Evolutionary conservation across 2,888 invertebrate species (phyloP).

Genomic region (Sinelater perroti): DNA sequence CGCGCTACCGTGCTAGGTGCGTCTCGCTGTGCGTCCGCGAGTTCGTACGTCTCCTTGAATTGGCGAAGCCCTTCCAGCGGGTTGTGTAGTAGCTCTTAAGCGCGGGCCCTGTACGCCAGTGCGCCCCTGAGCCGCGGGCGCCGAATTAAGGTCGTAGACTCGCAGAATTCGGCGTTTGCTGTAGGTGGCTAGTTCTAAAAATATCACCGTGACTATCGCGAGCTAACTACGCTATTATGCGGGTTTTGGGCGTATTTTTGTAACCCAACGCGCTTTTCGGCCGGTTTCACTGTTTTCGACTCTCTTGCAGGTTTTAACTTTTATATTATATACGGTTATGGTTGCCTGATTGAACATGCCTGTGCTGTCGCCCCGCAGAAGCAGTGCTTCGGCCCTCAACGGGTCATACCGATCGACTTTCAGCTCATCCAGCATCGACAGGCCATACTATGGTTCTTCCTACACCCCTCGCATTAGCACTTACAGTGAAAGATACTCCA

Average conservation of each 20-base stretch:
- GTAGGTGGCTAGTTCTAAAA: conserved; percentile 43
- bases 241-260: conserved; percentile 27
- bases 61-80: no score
- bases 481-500: conserved; percentile 65
- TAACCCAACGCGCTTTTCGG: no score
- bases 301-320: not conserved
- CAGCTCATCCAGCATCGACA: conserved; percentile 63
- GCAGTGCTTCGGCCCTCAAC: conserved; percentile 57
- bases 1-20: not conserved
- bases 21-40: not conserved
- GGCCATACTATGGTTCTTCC: conserved; percentile 65
- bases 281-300: no score
- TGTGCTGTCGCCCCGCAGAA: conserved; percentile 67
- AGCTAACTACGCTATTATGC: conserved; percentile 28
- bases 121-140: no score
- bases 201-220: conserved; percentile 41
- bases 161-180: conserved; percentile 20
- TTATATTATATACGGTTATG: no score
- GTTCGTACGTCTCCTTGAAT: conserved; percentile 8
- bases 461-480: conserved; percentile 57
- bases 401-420: conserved; percentile 63
- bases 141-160: conserved; percentile 23
- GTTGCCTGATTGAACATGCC: conserved; percentile 59
- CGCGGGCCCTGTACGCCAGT: no score
- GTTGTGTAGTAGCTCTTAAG: no score